These are phyloP conservation scores for Limnephilus marmoratus DNA, from an alignment of 2,888 invertebrate species.

Conservation along the genomic window DNA sequence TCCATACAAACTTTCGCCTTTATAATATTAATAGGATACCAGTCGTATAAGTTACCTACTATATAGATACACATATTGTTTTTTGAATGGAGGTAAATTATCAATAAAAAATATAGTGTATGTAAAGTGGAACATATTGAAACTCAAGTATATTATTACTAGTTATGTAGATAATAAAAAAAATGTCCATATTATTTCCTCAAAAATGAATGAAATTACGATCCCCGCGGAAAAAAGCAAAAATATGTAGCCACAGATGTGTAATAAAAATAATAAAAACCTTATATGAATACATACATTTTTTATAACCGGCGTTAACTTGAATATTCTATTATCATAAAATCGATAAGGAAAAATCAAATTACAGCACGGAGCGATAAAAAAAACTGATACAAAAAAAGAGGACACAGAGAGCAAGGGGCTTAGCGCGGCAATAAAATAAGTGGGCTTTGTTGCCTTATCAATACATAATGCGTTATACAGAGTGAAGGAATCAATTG, in stretches of 20 bases:
- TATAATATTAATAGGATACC: not conserved
- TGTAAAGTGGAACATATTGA: not conserved
- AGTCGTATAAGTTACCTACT: not conserved
- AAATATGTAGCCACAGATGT: not conserved
- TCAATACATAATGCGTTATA: conserved; percentile 38
- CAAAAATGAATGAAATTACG: not conserved
- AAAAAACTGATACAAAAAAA: conserved; percentile 26
- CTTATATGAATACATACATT: not conserved
- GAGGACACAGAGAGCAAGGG: not conserved
- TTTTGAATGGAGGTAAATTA: not conserved
- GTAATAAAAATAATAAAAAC: not conserved
- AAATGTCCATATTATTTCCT: not conserved
- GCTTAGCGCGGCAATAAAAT: conserved; percentile 32
- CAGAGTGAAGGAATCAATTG: conserved; percentile 53
- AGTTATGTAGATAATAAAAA: not conserved
- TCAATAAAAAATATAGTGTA: not conserved
- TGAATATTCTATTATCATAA: conserved; percentile 42
- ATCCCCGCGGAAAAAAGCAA: not conserved
- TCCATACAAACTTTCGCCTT: too few relatives aligned
- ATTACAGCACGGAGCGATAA: conserved; percentile 36
- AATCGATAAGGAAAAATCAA: conserved; percentile 37
- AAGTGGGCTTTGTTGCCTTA: conserved; percentile 42
- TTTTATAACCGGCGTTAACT: conserved; percentile 25
- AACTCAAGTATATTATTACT: not conserved
- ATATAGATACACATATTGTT: not conserved